A percentile compares a stretch with the other conserved stretches of the same genome.
phyloP scores from a whole-genome alignment of 2,113 vertebrate species.

The Reinhardtius hippoglossoides region DNA sequence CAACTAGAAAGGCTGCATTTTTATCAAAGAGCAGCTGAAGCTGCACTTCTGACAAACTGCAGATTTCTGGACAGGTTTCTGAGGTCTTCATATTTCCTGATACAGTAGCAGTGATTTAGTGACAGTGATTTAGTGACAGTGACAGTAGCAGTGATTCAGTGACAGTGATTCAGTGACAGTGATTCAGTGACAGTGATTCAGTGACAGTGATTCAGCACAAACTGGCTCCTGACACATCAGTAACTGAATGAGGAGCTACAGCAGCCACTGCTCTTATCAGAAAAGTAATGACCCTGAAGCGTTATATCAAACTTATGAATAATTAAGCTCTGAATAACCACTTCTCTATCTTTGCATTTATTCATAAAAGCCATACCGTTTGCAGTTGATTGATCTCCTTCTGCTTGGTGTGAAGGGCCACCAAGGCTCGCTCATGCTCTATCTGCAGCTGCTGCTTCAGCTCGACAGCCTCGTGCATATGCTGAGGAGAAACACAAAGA shows the following conservation, averaged over 20 bases:
- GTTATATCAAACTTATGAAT: not conserved
- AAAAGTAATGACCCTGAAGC: constrained; percentile 6
- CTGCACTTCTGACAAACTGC: constrained; percentile 26
- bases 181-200: constrained; percentile 50
- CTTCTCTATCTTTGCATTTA: not conserved
- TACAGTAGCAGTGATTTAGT: constrained; percentile 51
- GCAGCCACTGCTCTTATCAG: constrained; percentile 10
- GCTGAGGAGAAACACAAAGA: constrained; percentile 73
- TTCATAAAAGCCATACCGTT: constrained; percentile 82
- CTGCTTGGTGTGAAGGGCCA: constrained; percentile 90
- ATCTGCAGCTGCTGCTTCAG: constrained; percentile 91
- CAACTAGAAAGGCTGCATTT: constrained; percentile 39
- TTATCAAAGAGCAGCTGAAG: constrained; percentile 15
- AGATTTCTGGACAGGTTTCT: constrained; percentile 23
- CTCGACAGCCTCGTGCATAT: constrained; percentile 91
- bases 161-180: constrained; percentile 59
- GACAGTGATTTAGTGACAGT: constrained; percentile 58
- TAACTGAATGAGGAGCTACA: constrained; percentile 22
- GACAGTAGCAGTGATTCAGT: no score
- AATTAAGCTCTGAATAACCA: constrained; percentile 1
- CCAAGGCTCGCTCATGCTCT: constrained; percentile 96
- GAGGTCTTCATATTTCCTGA: constrained; percentile 38
- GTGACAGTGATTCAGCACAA: constrained; percentile 62
- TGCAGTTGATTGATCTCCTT: constrained; percentile 92
- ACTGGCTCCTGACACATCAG: constrained; percentile 38